phyloP scores from a whole-genome alignment of 2,888 invertebrate genomes.

The Entomobrya proxima region DNA sequence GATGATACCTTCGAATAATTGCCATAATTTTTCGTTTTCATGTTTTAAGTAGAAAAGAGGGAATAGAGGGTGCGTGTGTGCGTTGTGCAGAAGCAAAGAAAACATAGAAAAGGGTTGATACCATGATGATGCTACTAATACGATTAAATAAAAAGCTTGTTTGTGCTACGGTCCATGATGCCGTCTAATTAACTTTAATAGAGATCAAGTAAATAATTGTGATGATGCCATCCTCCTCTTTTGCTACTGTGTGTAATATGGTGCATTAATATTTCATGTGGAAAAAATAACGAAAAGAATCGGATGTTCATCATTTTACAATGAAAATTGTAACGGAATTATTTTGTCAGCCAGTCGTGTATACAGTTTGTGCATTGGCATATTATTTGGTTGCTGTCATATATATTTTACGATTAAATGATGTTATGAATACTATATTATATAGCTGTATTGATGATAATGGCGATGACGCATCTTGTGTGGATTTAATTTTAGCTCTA shows the following conservation, averaged over 20 bases:
- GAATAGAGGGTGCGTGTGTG: background rate
- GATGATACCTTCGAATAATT: background rate
- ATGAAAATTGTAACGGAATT: background rate
- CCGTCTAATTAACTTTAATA: background rate
- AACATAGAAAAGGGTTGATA: no score
- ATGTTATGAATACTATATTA: background rate
- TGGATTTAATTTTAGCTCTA: background rate
- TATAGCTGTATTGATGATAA: background rate
- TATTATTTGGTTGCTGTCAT: background rate
- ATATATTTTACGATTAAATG: background rate
- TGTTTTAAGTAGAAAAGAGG: background rate
- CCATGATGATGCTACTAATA: background rate
- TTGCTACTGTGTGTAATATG: no score
- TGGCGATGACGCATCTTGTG: background rate
- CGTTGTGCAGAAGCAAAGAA: background rate
- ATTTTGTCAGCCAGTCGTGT: background rate
- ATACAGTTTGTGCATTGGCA: background rate
- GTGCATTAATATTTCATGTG: no score
- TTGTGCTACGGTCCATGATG: slow-evolving; percentile 1
- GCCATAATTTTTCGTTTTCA: background rate
- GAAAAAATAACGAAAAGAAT: background rate
- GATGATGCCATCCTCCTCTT: no score
- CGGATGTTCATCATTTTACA: background rate
- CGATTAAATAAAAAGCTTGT: background rate
- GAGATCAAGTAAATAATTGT: background rate